Percentiles rank a stretch among this genome's conserved stretches.
Evolutionary conservation across 2,888 invertebrate genomes (phyloP).

Genomic region (Thumatha senex): DNA sequence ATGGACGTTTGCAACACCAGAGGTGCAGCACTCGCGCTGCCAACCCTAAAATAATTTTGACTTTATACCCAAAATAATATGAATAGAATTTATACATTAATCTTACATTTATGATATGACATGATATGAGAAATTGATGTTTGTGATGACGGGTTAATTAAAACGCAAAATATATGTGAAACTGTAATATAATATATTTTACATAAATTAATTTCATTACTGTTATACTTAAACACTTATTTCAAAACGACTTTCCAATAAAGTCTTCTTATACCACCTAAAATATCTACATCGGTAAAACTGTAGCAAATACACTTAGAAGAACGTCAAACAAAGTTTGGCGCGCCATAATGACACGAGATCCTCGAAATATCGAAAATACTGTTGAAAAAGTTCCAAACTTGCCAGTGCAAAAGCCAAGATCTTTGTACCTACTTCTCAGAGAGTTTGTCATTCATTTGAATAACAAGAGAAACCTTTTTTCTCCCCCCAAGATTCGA

Average conservation of each 20-base stretch:
- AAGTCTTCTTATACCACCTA: background rate
- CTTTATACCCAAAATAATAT: too few relatives aligned
- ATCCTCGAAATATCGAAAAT: slow-evolving; percentile 43
- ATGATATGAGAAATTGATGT: too few relatives aligned
- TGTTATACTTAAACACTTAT: background rate
- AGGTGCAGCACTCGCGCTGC: too few relatives aligned
- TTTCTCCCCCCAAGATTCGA: slow-evolving; percentile 40
- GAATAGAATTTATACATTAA: too few relatives aligned
- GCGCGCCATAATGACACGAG: slow-evolving; percentile 17
- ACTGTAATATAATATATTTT: too few relatives aligned
- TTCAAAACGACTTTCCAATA: background rate
- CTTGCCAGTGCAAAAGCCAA: slow-evolving; percentile 53
- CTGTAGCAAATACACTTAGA: background rate
- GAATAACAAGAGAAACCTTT: slow-evolving; percentile 76
- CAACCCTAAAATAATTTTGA: too few relatives aligned
- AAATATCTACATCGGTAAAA: background rate
- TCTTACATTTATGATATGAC: too few relatives aligned
- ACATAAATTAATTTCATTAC: too few relatives aligned
- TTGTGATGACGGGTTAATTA: too few relatives aligned
- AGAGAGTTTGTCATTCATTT: slow-evolving; percentile 69
- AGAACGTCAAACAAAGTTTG: slow-evolving; percentile 14
- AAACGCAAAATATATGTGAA: too few relatives aligned
- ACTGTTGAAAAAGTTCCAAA: slow-evolving; percentile 49
- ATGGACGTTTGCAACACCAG: too few relatives aligned
- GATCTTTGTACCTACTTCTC: slow-evolving; percentile 47